phyloP scores from a whole-genome alignment of 2,888 invertebrate species.

The Harmothoe impar region DNA sequence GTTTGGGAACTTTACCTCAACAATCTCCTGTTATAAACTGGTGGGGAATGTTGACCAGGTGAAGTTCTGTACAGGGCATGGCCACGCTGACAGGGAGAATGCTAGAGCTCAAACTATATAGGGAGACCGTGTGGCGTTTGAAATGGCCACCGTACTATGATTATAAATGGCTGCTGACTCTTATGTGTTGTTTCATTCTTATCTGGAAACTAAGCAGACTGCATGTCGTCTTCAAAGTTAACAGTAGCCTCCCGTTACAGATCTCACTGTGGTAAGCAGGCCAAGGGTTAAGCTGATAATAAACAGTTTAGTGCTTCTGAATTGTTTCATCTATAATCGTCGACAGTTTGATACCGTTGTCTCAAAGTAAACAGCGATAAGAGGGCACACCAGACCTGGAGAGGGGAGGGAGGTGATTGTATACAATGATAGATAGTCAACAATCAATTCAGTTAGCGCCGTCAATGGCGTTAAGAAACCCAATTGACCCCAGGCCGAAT shows the following conservation, averaged over 20 bases:
- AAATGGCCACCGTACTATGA: too few relatives aligned
- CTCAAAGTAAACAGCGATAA: conserved; percentile 12
- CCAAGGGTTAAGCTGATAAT: not conserved
- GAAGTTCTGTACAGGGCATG: not conserved
- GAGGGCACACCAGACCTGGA: not conserved
- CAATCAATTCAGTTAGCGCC: too few relatives aligned
- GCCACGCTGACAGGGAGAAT: not conserved
- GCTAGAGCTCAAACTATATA: not conserved
- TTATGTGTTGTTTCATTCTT: not conserved
- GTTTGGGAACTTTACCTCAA: conserved; percentile 38
- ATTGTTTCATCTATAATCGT: not conserved
- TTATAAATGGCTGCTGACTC: not conserved
- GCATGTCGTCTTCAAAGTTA: not conserved
- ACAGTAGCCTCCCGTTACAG: not conserved
- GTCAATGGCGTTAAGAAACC: too few relatives aligned
- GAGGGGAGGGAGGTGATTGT: too few relatives aligned
- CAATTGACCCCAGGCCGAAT: too few relatives aligned
- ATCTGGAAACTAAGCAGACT: conserved; percentile 2
- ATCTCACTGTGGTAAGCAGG: not conserved
- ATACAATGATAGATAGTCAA: too few relatives aligned
- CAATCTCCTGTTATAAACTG: not conserved
- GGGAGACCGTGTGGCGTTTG: too few relatives aligned
- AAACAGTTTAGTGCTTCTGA: not conserved
- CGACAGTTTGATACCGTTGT: not conserved
- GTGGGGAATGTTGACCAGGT: conserved; percentile 46